Evolutionary conservation across 2,888 invertebrate genomes (phyloP).

Genomic region (Rhogogaster chlorosoma): DNA sequence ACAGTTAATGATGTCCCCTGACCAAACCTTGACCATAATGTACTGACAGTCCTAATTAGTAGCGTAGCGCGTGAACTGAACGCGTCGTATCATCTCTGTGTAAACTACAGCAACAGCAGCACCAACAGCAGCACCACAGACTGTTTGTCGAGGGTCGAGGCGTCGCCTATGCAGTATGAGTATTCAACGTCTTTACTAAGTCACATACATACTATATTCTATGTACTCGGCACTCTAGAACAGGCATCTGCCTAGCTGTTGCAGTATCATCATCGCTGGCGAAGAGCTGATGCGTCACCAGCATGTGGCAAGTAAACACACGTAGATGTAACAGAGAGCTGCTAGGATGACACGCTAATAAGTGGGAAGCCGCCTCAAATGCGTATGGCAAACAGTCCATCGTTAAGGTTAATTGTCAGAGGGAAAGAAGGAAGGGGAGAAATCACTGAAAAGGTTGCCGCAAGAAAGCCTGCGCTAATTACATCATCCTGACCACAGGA

Average conservation of each 20-base stretch:
- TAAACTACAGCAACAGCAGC: background rate
- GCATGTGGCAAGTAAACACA: slow-evolving; percentile 32
- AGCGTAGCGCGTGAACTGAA: slow-evolving; percentile 5
- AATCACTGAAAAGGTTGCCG: slow-evolving; percentile 9
- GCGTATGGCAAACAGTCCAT: slow-evolving; percentile 68
- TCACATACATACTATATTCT: background rate
- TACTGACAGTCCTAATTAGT: slow-evolving; percentile 16
- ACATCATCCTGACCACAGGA: background rate
- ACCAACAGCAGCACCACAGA: background rate
- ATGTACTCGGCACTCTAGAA: background rate
- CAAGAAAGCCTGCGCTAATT: slow-evolving; percentile 2
- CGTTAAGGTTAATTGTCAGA: slow-evolving; percentile 69
- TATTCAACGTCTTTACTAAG: background rate
- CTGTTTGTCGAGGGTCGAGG: slow-evolving; percentile 8
- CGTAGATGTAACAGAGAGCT: slow-evolving; percentile 21
- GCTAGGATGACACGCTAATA: slow-evolving; percentile 63
- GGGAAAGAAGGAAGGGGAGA: background rate
- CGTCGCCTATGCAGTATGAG: background rate
- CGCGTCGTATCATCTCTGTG: background rate
- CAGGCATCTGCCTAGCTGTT: background rate
- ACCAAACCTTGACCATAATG: background rate
- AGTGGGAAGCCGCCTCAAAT: slow-evolving; percentile 70
- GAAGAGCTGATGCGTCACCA: slow-evolving; percentile 31
- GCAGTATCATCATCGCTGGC: slow-evolving; percentile 7
- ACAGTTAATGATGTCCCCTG: background rate